Conservation (phyloP, 2,113 vertebrate genomes). For the Nycticebus coucang region DNA sequence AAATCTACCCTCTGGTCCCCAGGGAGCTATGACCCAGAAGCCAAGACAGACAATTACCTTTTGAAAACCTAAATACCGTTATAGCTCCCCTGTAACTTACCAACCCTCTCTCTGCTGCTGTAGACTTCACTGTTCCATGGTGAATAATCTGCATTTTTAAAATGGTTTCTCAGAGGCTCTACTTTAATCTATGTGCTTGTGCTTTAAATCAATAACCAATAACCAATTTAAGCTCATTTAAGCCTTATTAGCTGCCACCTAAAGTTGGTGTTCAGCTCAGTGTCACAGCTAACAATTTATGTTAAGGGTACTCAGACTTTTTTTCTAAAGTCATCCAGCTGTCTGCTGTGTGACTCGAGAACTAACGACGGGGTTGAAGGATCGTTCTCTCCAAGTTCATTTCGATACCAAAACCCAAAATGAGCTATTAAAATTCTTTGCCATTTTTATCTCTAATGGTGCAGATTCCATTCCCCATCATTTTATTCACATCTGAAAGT, state of each 20-base stretch:
- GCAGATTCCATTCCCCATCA: constrained; percentile 54
- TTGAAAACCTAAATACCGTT: not conserved
- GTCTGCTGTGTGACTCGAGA: constrained; percentile 41
- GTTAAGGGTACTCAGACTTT: not conserved
- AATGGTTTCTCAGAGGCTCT: not conserved
- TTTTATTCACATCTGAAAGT: constrained; percentile 67
- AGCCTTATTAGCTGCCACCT: not conserved
- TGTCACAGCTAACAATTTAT: fast-evolving
- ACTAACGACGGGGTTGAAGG: not conserved
- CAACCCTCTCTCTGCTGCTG: not conserved
- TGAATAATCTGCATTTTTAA: not conserved
- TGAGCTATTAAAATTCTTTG: constrained; percentile 77
- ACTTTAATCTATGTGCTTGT: not conserved
- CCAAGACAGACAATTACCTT: not conserved
- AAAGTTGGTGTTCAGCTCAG: fast-evolving
- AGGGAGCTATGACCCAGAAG: not conserved
- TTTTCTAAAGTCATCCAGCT: not conserved
- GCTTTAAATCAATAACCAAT: constrained; percentile 55
- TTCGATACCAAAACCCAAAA: constrained; percentile 64
- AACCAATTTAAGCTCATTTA: constrained; percentile 32
- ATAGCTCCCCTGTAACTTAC: too few species aligned
- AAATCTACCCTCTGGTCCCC: not conserved
- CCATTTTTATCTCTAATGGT: constrained; percentile 78
- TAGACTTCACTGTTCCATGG: not conserved
- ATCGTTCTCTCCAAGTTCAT: not conserved